Evolutionary conservation across 2,113 vertebrate species (phyloP).

Genomic region (Bos taurus): DNA sequence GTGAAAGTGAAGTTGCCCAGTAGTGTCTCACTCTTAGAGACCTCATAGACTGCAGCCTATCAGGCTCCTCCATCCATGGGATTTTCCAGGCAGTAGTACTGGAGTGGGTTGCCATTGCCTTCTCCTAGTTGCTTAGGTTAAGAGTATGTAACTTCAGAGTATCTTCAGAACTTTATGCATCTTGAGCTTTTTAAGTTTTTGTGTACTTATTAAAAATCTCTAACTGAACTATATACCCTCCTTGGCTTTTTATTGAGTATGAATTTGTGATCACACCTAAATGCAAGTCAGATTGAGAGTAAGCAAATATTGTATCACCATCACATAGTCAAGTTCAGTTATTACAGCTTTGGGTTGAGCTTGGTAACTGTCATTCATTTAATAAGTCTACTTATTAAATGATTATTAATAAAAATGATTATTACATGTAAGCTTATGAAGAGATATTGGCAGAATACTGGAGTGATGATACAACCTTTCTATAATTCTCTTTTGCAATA

Average conservation of each 20-base stretch:
- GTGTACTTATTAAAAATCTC: background rate
- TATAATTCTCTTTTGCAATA: background rate
- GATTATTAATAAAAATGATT: background rate
- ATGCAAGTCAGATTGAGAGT: background rate
- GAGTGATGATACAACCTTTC: background rate
- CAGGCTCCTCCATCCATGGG: no score
- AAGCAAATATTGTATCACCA: background rate
- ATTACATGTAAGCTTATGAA: background rate
- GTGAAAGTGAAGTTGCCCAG: no score
- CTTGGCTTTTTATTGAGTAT: background rate
- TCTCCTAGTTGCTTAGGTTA: background rate
- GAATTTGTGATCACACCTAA: background rate
- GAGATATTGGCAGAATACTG: background rate
- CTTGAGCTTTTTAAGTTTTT: background rate
- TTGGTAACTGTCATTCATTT: background rate
- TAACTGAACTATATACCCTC: background rate
- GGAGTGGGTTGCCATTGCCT: no score
- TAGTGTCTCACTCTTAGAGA: accelerated
- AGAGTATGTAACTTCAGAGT: background rate
- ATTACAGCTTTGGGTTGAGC: background rate
- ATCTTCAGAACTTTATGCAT: background rate
- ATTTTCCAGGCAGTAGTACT: no score
- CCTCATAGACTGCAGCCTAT: no score
- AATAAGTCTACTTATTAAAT: background rate
- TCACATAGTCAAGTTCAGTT: background rate